Percentiles rank a stretch among this genome's conserved stretches.
phyloP scores from a whole-genome alignment of 2,113 vertebrate species.

The Elaphurus davidianus region DNA sequence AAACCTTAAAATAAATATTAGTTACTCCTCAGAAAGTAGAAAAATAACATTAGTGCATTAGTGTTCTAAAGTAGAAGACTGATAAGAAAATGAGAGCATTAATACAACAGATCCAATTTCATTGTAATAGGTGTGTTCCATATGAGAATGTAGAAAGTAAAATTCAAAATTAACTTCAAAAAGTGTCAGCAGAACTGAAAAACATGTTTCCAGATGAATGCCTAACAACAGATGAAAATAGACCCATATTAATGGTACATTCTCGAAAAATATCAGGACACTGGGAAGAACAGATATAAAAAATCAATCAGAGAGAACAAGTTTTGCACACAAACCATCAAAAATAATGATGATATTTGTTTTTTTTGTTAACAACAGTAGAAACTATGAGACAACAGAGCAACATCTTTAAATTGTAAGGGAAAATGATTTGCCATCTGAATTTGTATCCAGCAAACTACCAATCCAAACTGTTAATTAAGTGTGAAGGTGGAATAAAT shows the following conservation, averaged over 20 bases:
- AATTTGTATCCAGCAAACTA: not conserved
- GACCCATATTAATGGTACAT: not conserved
- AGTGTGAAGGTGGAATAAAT: not conserved
- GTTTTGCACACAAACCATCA: not conserved
- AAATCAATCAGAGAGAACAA: not conserved
- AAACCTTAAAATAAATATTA: not conserved
- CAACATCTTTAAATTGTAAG: not conserved
- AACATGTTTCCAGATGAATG: not conserved
- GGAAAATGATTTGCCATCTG: not conserved
- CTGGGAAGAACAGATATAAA: not conserved
- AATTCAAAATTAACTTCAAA: not conserved
- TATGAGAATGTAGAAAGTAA: not conserved
- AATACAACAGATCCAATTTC: not conserved
- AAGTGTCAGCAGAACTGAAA: not conserved
- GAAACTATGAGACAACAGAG: not conserved
- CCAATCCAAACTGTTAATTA: not conserved
- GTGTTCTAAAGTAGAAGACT: not conserved
- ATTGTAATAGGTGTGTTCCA: not conserved
- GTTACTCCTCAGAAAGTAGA: not conserved
- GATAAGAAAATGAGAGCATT: not conserved
- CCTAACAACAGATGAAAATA: not conserved
- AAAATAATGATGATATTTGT: not conserved
- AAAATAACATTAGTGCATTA: not conserved
- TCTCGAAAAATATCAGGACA: not conserved
- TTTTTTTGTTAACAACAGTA: not conserved